These are phyloP conservation scores for Cephalopholis sonnerati DNA, from an alignment of 2,113 vertebrate species.

Conservation along the genomic window DNA sequence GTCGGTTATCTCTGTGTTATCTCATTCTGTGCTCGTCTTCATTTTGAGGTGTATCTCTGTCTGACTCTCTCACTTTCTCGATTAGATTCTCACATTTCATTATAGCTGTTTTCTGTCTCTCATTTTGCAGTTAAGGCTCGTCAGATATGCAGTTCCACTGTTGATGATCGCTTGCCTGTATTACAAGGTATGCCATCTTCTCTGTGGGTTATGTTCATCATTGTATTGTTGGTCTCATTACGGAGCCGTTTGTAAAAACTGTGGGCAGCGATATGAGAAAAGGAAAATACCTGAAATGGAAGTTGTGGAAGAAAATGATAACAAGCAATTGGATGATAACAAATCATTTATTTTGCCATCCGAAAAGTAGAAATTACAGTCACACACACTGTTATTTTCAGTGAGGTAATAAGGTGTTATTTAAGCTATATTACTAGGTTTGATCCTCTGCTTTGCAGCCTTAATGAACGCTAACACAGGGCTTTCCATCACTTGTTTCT, in stretches of 20 bases:
- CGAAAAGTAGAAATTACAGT: slow-evolving; percentile 14
- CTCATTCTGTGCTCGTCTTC: slow-evolving; percentile 34
- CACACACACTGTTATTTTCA: not conserved
- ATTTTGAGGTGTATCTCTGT: slow-evolving; percentile 36
- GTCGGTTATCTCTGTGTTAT: slow-evolving; percentile 35
- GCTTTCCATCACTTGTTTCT: slow-evolving; percentile 8
- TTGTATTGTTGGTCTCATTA: slow-evolving; percentile 37
- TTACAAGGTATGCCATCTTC: slow-evolving; percentile 90
- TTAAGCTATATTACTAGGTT: not conserved
- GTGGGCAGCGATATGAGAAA: not conserved
- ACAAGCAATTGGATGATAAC: slow-evolving; percentile 31
- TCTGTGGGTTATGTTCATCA: slow-evolving; percentile 56
- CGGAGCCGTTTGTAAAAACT: not conserved
- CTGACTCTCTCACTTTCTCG: slow-evolving; percentile 51
- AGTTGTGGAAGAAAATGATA: slow-evolving; percentile 27
- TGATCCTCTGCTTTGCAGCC: not conserved
- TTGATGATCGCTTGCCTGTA: slow-evolving; percentile 88
- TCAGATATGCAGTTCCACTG: slow-evolving; percentile 88
- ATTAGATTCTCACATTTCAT: slow-evolving; percentile 39
- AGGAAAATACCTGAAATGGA: slow-evolving; percentile 25
- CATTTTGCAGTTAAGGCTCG: slow-evolving; percentile 85
- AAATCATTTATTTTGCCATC: slow-evolving; percentile 27
- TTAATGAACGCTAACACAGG: not conserved
- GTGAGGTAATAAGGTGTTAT: slow-evolving; percentile 22
- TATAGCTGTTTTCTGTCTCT: slow-evolving; percentile 49